Evolutionary conservation across 2,113 vertebrate genomes (phyloP).

Genomic region (Typhlomys cinereus): DNA sequence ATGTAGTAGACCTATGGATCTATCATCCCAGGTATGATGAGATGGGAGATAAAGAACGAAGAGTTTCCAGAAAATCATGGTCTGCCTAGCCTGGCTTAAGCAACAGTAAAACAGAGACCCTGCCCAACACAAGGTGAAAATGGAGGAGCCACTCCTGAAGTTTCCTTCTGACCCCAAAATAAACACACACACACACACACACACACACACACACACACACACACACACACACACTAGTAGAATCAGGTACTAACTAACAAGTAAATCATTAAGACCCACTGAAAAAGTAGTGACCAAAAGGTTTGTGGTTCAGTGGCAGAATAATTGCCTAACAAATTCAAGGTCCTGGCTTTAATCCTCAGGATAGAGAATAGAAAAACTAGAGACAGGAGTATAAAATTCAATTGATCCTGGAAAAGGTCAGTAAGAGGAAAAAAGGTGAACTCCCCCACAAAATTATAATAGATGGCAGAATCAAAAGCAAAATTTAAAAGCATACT

Average conservation of each 20-base stretch:
- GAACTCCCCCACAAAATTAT: not conserved
- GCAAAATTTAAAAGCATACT: not conserved
- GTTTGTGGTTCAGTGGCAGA: not conserved
- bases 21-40: not conserved
- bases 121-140: not conserved
- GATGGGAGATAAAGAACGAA: too few species aligned
- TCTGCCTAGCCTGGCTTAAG: not conserved
- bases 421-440: not conserved
- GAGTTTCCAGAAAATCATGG: not conserved
- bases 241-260: conserved; percentile 23
- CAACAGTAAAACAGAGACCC: not conserved
- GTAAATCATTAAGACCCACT: too few species aligned
- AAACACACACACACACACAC: too few species aligned
- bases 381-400: not conserved
- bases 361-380: too few species aligned
- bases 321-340: not conserved
- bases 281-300: not conserved
- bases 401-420: not conserved
- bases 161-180: too few species aligned
- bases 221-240: too few species aligned
- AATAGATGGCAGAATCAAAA: not conserved
- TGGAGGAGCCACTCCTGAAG: too few species aligned
- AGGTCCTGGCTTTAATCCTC: not conserved
- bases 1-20: not conserved
- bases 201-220: too few species aligned